Evolutionary conservation across 2,113 vertebrate genomes (phyloP).

Genomic region (Amphiprion percula): DNA sequence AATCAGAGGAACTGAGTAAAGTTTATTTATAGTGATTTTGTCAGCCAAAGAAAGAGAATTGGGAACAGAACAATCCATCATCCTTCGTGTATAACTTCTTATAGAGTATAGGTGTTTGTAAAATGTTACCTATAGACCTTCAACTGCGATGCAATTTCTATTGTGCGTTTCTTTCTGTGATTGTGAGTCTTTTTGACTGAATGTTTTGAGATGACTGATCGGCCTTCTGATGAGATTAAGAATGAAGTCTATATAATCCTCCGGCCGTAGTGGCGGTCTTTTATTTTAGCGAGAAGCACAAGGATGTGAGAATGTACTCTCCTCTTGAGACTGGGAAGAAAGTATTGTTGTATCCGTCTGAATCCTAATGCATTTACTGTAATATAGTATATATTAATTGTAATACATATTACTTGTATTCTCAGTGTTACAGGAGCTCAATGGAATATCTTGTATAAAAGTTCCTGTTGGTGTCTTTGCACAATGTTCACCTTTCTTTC

Average conservation of each 20-base stretch:
- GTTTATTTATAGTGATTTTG: slow-evolving; percentile 77
- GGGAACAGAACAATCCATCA: slow-evolving; percentile 69
- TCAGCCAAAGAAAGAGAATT: slow-evolving; percentile 84
- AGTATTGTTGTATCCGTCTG: slow-evolving; percentile 54
- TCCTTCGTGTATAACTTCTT: slow-evolving; percentile 62
- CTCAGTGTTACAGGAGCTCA: slow-evolving; percentile 71
- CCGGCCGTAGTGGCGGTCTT: slow-evolving; percentile 2
- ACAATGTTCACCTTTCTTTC: slow-evolving; percentile 79
- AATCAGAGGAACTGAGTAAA: slow-evolving; percentile 53
- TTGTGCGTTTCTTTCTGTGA: slow-evolving; percentile 66
- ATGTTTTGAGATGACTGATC: slow-evolving; percentile 74
- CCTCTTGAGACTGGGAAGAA: slow-evolving; percentile 49
- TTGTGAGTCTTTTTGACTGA: slow-evolving; percentile 74
- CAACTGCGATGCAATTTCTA: slow-evolving; percentile 78
- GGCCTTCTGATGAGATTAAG: slow-evolving; percentile 73
- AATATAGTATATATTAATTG: slow-evolving; percentile 76
- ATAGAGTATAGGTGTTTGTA: slow-evolving; percentile 71
- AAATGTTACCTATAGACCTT: slow-evolving; percentile 67
- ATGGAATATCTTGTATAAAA: slow-evolving; percentile 66
- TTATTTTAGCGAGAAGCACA: slow-evolving; percentile 73
- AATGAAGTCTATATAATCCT: slow-evolving; percentile 50
- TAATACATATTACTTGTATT: slow-evolving; percentile 74
- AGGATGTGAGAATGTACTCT: slow-evolving; percentile 76
- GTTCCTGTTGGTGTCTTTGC: slow-evolving; percentile 77
- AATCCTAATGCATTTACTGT: slow-evolving; percentile 74